A percentile compares a stretch with the other conserved stretches of the same genome.
Evolutionary conservation across 2,797 vertebrate genomes (phyloP).

Genomic region (Rhynchotus rufescens): DNA sequence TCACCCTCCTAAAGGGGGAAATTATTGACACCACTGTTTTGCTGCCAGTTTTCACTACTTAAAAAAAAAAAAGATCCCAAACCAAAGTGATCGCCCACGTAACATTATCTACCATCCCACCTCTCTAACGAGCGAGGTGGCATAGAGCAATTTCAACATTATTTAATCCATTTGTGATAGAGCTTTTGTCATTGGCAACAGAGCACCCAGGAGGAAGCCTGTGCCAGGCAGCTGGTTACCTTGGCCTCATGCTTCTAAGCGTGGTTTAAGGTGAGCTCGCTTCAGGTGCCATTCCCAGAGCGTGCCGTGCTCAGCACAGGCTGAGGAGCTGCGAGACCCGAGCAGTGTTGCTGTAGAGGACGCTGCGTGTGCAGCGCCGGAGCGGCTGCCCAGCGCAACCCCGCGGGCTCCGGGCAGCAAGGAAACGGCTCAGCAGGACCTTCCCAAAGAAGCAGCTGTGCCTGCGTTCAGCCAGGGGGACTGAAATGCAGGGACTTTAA

Average conservation of each 20-base stretch:
- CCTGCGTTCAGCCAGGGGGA: background rate
- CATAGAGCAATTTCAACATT: background rate
- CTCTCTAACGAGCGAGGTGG: background rate
- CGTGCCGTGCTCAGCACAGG: accelerated
- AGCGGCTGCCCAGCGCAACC: background rate
- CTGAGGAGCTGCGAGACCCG: background rate
- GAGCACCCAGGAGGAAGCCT: background rate
- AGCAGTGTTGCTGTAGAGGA: background rate
- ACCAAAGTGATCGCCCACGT: background rate
- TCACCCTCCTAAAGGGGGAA: background rate
- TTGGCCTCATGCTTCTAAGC: background rate
- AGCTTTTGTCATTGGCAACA: background rate
- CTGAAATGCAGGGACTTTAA: background rate
- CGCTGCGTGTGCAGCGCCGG: background rate
- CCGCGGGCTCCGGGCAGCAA: background rate
- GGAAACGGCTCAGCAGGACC: background rate
- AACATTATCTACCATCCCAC: background rate
- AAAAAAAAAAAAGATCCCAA: background rate
- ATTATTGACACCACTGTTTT: background rate
- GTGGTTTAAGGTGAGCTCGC: background rate
- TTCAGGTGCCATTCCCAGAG: background rate
- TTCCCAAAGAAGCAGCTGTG: background rate
- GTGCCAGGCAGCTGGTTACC: background rate
- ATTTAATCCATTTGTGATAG: background rate
- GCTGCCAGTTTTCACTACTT: background rate